Base-by-base conservation (phyloP, 2,888 invertebrate genomes). In the Cephalotes varians region DNA sequence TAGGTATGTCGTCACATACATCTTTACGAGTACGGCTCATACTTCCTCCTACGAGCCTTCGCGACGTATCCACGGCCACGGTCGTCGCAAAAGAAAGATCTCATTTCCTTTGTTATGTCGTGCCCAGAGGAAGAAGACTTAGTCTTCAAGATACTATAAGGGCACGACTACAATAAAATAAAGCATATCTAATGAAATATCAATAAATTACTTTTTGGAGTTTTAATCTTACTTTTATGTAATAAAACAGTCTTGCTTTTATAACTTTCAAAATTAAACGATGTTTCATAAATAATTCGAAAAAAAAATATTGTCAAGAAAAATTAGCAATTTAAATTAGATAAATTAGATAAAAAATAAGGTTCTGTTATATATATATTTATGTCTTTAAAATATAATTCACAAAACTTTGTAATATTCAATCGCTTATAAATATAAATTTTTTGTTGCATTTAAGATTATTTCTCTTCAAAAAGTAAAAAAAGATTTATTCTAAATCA, bases 41-140 rank as follows among this genome's bases (percentile, higher is more conserved):
- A 89, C 88, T 89, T 89, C 90, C 83, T 83, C 86, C 86, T 85
- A 89, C 83, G 85, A 56, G 81, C 54, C 65, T 62, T 67, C 73
- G 62, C 88, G 84, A 82, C 47, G 34, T 62, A 15, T 71, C 81
- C 88, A 84, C 81, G 89, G 90, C 86, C 89, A 90, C 74, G 89
- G 90, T 84, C 88, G 83, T 56, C 49, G 79, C 69, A 25, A 81
- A 87, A 83, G 84, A 86, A 86, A 88, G 62, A 60, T 83, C 12
- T 80, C 21, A 71, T 76, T 69, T 85, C 69, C 81, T 81, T 87
- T 83, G 86, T 71, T 49, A 65, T 76, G 67, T 73, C 80, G 47
- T 64, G 58, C 58, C 37, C 54, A 25, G 21, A 60, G 28, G 31
- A 21, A 31, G 2, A 12, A 74, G 49, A 37, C 28, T 6, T n/a